Percentiles rank a stretch among this genome's conserved stretches.
Evolutionary conservation across 1,140 invertebrate genomes (phyloP).

Genomic region (Monochamus saltuarius): DNA sequence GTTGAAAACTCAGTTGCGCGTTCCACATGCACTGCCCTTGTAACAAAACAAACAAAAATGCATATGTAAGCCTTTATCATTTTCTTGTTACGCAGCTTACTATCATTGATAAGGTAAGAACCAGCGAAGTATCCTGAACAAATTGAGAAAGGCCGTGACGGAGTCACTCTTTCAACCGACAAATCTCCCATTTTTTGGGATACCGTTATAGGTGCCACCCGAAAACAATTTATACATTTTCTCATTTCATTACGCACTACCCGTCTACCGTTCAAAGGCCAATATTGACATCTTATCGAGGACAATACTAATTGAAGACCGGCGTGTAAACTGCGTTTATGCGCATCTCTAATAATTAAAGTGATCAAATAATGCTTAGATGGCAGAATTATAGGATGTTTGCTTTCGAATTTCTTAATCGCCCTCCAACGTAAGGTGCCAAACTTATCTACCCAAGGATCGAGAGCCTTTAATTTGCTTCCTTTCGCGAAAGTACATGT

Average conservation of each 20-base stretch:
- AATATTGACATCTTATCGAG: constrained; percentile 35
- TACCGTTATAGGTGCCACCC: too few relatives aligned
- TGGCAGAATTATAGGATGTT: too few relatives aligned
- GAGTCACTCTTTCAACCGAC: too few relatives aligned
- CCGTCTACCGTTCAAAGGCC: constrained; percentile 29
- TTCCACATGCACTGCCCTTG: constrained; percentile 26
- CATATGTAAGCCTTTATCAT: constrained; percentile 21
- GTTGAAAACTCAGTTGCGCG: constrained; percentile 10
- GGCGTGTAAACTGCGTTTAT: too few relatives aligned
- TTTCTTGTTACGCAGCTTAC: constrained; percentile 14
- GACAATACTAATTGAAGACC: constrained; percentile 31
- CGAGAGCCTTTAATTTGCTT: too few relatives aligned
- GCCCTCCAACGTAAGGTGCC: too few relatives aligned
- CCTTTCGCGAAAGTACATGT: too few relatives aligned
- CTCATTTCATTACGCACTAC: neutral
- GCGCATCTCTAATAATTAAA: constrained; percentile 31
- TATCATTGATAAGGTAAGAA: constrained; percentile 10
- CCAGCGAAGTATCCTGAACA: constrained; percentile 21
- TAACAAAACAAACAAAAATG: constrained; percentile 24
- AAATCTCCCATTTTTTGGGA: too few relatives aligned
- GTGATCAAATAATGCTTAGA: constrained; percentile 36
- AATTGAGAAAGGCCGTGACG: too few relatives aligned
- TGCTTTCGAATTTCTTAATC: too few relatives aligned
- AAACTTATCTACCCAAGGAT: too few relatives aligned
- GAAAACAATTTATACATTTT: too few relatives aligned